Conservation (phyloP, 92 coral and sea anemone species). For the Umimayanthus kanabou region DNA sequence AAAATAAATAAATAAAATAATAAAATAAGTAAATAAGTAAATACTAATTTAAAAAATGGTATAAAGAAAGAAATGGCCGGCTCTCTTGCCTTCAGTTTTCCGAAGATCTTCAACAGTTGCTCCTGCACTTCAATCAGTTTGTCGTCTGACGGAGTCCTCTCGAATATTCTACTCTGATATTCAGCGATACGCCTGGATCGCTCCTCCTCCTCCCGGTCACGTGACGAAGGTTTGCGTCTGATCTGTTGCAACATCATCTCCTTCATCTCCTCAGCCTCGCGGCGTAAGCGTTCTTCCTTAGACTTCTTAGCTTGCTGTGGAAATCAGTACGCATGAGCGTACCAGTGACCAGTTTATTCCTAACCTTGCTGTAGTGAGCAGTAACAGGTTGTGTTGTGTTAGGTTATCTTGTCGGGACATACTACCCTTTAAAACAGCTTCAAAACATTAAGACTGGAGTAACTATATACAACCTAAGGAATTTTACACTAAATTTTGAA, state of each 20-base stretch:
- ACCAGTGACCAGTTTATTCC: no score
- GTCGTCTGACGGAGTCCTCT: constrained; percentile 56
- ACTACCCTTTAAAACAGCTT: no score
- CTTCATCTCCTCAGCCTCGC: constrained; percentile 75
- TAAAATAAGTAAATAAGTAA: no score
- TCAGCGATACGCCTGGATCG: constrained; percentile 60
- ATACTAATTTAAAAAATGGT: no score
- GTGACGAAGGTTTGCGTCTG: constrained; percentile 59
- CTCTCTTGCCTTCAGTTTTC: constrained; percentile 78
- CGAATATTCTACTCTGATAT: constrained; percentile 53
- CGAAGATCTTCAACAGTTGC: constrained; percentile 80
- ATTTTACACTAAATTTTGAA: no score
- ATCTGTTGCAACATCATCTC: constrained; percentile 83
- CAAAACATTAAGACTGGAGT: no score
- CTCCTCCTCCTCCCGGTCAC: constrained; percentile 60
- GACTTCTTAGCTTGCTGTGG: constrained; percentile 62
- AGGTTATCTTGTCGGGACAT: no score
- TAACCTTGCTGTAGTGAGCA: no score
- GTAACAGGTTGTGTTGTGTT: no score
- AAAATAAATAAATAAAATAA: no score
- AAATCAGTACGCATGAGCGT: background rate
- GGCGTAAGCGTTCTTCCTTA: constrained; percentile 54
- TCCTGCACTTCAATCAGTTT: constrained; percentile 86
- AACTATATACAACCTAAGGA: no score
- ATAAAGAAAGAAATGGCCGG: background rate